A percentile compares a stretch with the other conserved stretches of the same genome.
These are phyloP conservation scores for Otis tarda DNA, from an alignment of 2,113 vertebrate species.

Conservation along the genomic window DNA sequence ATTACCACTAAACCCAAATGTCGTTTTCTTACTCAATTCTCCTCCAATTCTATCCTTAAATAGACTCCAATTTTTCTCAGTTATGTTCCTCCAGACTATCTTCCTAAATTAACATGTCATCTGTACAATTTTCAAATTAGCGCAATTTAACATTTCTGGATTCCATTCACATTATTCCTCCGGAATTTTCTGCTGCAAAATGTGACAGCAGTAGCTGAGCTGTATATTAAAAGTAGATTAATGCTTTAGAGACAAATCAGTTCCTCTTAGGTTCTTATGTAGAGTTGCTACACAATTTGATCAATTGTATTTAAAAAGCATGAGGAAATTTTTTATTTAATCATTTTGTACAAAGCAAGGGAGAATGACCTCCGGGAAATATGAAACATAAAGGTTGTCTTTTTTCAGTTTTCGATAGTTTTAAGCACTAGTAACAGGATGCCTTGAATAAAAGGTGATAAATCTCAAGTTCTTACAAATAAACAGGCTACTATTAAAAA, in stretches of 20 bases:
- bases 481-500: neutral
- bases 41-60: neutral
- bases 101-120: constrained; percentile 7
- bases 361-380: neutral
- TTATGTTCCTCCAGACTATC: neutral
- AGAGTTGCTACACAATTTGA: neutral
- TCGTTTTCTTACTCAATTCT: neutral
- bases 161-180: neutral
- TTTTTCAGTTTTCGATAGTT: neutral
- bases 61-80: neutral
- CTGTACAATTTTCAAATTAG: neutral
- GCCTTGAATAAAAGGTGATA: neutral
- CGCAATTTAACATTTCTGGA: neutral
- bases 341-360: neutral
- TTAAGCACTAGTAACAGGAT: neutral
- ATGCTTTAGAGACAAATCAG: neutral
- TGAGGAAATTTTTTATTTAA: neutral
- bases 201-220: neutral
- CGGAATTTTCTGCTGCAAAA: neutral
- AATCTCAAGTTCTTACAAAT: neutral
- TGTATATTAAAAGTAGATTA: neutral
- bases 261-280: neutral
- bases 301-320: accelerated
- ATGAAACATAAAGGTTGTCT: neutral
- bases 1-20: neutral